Percentiles rank a stretch among this genome's conserved stretches.
Conservation (phyloP, 23 tunicate species). For the Styela plicata region DNA sequence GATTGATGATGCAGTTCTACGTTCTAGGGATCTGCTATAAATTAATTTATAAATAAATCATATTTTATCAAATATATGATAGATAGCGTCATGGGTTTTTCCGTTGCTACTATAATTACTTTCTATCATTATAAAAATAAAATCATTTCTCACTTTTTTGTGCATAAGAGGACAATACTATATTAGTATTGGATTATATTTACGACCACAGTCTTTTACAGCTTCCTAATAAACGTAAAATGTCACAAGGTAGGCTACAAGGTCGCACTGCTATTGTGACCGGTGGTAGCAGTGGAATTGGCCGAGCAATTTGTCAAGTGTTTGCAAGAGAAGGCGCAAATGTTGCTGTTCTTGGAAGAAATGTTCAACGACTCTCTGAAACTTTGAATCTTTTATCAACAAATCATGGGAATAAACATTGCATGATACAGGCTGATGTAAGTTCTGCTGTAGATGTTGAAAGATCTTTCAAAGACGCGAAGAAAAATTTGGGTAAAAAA, state of each 20-base stretch:
- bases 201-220: too few species aligned
- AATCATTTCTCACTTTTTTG: too few species aligned
- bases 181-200: too few species aligned
- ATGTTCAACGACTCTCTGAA: not conserved
- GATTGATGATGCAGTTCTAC: too few species aligned
- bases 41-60: too few species aligned
- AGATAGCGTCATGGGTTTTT: too few species aligned
- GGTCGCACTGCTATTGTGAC: not conserved
- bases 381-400: not conserved
- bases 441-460: not conserved
- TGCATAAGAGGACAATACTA: too few species aligned
- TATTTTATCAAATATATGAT: too few species aligned
- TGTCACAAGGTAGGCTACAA: not conserved
- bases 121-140: too few species aligned
- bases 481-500: not conserved
- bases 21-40: too few species aligned
- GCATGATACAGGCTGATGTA: conserved; percentile 15
- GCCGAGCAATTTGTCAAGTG: not conserved
- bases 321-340: not conserved
- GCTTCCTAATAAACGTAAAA: too few species aligned
- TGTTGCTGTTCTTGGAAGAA: not conserved
- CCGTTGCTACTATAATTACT: too few species aligned
- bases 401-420: not conserved
- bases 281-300: not conserved
- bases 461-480: not conserved